Base-by-base conservation (phyloP, 2,888 invertebrate genomes). In the Cantharis lateralis region DNA sequence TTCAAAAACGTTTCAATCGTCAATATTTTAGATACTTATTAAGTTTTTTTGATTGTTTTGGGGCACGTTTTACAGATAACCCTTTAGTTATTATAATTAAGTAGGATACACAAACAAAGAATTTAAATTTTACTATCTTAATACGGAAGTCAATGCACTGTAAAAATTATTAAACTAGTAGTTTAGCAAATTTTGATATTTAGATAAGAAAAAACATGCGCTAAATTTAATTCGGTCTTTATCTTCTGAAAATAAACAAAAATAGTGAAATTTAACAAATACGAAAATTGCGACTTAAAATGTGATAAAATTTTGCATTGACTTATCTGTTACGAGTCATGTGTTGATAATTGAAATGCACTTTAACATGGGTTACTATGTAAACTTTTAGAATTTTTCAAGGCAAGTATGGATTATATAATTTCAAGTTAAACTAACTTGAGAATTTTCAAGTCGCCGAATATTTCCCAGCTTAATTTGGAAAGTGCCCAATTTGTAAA, bases 131-230 rank as follows among this genome's bases (percentile, higher is more conserved):
- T n/a, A 62, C 48, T 61, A 71, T 72, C 26, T 20, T 18, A 61
- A 48, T 32, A 72, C 71, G 64, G 64, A 64, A 73, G 76, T 77
- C 76, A 77, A 73, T 77, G 76, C 28, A 77, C 76, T 77, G 69
- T 61, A 26, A 16, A 15, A 62, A 20, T 32, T 24, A 24, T 24
- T 32, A 64, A 66, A 20, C 9, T n/a, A 16, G 7, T 11, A 63
- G 10, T n/a, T 9, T 48, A n/a, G 48, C 48, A 48, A 48, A 48
- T 48, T 48, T 48, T 48, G 48, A 48, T 48, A 48, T 48, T 15
- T 15, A 70, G 61, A 70, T 70, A 70, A 70, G 4, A 48, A n/a
- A 7, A 48, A 48, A 48, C 48, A 48, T 48, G 48, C 48, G 48
- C 48, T 48, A 48, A 48, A 48, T 48, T 48, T n/a, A 48, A 48